Conservation (phyloP, 2,113 vertebrate species). For the Thermophis baileyi region DNA sequence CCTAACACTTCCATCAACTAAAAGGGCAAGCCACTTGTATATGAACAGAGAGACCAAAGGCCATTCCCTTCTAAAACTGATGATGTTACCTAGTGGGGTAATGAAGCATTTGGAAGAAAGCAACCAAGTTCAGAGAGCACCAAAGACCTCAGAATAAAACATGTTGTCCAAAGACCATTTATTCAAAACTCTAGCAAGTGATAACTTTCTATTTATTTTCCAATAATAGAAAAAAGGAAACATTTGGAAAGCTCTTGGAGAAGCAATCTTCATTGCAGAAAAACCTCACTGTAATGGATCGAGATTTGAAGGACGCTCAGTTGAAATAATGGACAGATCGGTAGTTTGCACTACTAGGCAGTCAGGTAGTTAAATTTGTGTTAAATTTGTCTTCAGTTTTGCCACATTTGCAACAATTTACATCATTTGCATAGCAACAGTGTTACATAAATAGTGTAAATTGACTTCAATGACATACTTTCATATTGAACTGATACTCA, state of each 20-base stretch:
- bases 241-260: not conserved
- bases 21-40: no score
- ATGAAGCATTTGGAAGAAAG: no score
- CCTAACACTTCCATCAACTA: no score
- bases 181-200: no score
- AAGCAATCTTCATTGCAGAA: not conserved
- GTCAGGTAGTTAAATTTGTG: not conserved
- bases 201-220: no score
- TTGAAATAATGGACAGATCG: no score
- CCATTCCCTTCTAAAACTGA: no score
- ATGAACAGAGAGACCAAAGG: no score
- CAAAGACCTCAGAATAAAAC: no score
- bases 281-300: not conserved
- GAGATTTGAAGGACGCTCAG: not conserved
- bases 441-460: not conserved
- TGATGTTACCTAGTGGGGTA: no score
- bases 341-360: not conserved
- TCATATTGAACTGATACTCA: not conserved
- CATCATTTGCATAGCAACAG: not conserved
- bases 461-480: not conserved
- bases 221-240: not conserved
- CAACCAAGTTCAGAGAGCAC: no score
- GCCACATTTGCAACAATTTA: not conserved
- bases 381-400: not conserved
- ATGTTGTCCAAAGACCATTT: not conserved